Conservation (phyloP, 2,888 invertebrate species). For the Agrochola litura region DNA sequence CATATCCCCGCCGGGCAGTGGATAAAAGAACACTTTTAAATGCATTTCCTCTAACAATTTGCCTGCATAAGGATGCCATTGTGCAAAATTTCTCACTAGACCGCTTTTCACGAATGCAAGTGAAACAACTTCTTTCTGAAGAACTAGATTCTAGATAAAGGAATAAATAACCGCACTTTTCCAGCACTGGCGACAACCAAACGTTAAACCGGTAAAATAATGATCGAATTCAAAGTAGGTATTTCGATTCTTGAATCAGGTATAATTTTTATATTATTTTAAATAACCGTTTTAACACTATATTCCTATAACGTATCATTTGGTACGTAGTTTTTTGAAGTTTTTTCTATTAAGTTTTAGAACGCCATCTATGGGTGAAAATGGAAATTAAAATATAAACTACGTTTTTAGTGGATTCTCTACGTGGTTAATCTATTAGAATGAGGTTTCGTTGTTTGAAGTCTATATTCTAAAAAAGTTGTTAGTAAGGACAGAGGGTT, state of each 20-base stretch:
- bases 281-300: background rate
- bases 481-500: background rate
- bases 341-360: background rate
- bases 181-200: background rate
- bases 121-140: slow-evolving; percentile 73
- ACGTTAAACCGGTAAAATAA: slow-evolving; percentile 34
- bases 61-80: slow-evolving; percentile 95
- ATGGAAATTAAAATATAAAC: background rate
- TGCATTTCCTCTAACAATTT: slow-evolving; percentile 92
- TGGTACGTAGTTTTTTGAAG: background rate
- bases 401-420: background rate
- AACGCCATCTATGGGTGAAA: slow-evolving; percentile 5
- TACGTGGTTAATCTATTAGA: background rate
- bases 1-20: slow-evolving; percentile 91
- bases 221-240: background rate
- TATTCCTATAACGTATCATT: background rate
- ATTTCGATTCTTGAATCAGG: background rate
- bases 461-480: background rate
- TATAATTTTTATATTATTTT: background rate
- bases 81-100: slow-evolving; percentile 87
- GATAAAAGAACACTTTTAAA: slow-evolving; percentile 92
- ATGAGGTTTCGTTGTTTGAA: background rate
- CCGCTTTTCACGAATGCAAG: slow-evolving; percentile 88
- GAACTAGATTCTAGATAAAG: slow-evolving; percentile 56
- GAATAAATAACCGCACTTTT: slow-evolving; percentile 25